Evolutionary conservation across 2,113 vertebrate genomes (phyloP).

Genomic region (Zingel zingel): DNA sequence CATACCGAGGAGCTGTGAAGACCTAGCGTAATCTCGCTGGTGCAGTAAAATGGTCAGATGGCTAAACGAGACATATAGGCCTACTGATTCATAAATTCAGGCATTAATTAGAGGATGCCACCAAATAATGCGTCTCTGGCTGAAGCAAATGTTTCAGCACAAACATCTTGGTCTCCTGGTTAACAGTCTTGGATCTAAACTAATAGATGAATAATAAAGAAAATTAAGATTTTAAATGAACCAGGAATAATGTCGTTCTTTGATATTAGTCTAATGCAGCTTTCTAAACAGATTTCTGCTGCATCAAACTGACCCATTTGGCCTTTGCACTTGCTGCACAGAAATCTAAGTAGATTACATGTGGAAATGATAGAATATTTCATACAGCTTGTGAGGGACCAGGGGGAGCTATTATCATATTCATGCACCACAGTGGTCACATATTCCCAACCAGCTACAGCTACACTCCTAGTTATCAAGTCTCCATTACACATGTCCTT

Average conservation of each 20-base stretch:
- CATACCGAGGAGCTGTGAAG: conserved; percentile 58
- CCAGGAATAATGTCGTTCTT: neutral
- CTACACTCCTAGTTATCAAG: neutral
- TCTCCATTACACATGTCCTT: neutral
- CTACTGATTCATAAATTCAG: conserved; percentile 24
- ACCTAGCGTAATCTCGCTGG: conserved; percentile 21
- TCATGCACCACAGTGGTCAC: neutral
- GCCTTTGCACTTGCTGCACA: conserved; percentile 44
- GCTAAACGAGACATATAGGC: neutral
- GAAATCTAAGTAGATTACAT: conserved; percentile 56
- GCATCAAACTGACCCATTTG: conserved; percentile 64
- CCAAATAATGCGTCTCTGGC: neutral
- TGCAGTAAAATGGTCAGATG: conserved; percentile 7
- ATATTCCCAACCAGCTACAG: too few species aligned
- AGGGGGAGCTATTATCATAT: conserved; percentile 35
- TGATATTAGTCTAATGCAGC: neutral
- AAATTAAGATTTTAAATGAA: neutral
- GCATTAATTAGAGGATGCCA: neutral
- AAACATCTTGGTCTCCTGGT: neutral
- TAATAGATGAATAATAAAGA: too few species aligned
- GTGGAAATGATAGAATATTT: conserved; percentile 57
- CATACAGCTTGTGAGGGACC: conserved; percentile 32
- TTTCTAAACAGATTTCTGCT: conserved; percentile 19
- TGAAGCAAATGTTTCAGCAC: conserved; percentile 7
- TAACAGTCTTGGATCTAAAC: neutral